A percentile compares a stretch with the other conserved stretches of the same genome.
Evolutionary conservation across 2,888 invertebrate genomes (phyloP).

Genomic region (Heliconius ismenius): DNA sequence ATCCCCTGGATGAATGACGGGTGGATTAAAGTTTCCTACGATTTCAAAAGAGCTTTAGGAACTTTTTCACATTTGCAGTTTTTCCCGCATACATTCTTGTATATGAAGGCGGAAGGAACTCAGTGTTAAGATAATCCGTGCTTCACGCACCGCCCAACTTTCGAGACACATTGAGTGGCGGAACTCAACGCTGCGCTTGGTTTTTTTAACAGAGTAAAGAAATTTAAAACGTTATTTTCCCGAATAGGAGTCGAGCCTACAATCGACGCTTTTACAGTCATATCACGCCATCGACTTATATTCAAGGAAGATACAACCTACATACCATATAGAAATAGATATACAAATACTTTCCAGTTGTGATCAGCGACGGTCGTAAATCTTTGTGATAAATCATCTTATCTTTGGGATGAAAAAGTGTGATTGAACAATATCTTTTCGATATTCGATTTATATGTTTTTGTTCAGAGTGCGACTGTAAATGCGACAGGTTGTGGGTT

Average conservation of each 20-base stretch:
- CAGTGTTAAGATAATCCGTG: not conserved
- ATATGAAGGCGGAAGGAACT: not conserved
- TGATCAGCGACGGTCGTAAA: constrained; percentile 1
- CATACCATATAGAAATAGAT: not conserved
- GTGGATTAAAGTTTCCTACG: not conserved
- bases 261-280: no score
- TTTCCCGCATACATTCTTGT: no score
- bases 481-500: no score
- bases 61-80: not conserved
- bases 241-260: no score
- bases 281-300: not conserved
- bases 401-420: constrained; percentile 13
- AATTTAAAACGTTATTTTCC: no score
- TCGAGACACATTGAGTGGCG: not conserved
- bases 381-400: constrained; percentile 15
- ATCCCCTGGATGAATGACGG: not conserved
- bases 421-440: constrained; percentile 15
- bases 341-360: not conserved
- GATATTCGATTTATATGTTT: constrained; percentile 3
- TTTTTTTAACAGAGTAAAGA: not conserved
- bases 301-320: not conserved
- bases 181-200: not conserved
- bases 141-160: not conserved
- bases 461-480: no score
- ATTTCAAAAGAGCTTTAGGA: not conserved